Conservation (phyloP, 1,140 invertebrate genomes). For the Neodiprion pinetum region DNA sequence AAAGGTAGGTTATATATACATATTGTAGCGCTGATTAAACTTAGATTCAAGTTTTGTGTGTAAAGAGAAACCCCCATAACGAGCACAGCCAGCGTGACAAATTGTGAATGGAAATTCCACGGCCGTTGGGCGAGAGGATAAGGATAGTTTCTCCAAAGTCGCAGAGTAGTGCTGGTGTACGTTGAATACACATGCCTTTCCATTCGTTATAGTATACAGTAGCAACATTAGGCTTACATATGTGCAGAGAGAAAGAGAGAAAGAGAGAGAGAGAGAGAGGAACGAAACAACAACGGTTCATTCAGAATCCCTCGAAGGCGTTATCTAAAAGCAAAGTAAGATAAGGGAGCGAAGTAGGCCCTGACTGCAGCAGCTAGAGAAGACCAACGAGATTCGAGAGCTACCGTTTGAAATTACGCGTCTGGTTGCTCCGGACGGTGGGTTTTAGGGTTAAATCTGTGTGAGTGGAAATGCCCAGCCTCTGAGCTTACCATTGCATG, state of each 20-base stretch:
- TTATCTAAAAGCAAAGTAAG: slow-evolving; percentile 5
- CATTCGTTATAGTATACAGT: background rate
- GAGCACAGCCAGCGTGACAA: background rate
- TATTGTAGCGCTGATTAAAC: no score
- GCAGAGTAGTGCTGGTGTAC: background rate
- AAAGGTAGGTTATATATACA: no score
- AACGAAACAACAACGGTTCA: slow-evolving; percentile 26
- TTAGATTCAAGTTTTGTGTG: no score
- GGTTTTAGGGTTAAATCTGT: background rate
- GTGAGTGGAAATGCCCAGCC: background rate
- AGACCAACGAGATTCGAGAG: background rate
- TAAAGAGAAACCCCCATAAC: background rate
- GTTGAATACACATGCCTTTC: background rate
- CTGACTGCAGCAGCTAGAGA: background rate
- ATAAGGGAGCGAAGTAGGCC: background rate
- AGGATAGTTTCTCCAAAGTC: background rate
- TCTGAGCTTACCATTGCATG: no score
- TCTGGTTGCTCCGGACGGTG: background rate
- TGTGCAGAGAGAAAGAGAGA: background rate
- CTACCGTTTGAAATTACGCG: slow-evolving; percentile 14
- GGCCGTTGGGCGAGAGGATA: background rate
- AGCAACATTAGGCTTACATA: background rate
- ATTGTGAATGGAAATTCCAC: background rate
- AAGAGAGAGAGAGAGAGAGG: background rate
- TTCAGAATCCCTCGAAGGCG: slow-evolving; percentile 25